Evolutionary conservation across 2,888 invertebrate genomes (phyloP).

Genomic region (Cheilosia grossa): DNA sequence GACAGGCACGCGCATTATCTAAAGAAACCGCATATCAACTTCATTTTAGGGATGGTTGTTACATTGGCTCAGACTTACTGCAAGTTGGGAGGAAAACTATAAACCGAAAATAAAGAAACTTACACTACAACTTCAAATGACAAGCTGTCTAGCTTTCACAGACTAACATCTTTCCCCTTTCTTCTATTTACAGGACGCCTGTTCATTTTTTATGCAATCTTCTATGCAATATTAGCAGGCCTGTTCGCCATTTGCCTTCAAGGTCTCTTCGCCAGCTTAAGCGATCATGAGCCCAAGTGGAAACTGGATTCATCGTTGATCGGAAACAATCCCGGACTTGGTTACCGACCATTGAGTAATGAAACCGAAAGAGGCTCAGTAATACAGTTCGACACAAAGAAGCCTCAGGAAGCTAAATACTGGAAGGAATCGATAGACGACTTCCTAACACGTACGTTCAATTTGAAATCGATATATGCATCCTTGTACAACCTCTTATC

Average conservation of each 20-base stretch:
- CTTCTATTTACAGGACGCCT: constrained; percentile 88
- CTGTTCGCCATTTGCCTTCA: constrained; percentile 95
- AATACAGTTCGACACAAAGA: constrained; percentile 85
- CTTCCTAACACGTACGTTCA: constrained; percentile 85
- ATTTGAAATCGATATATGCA: background rate
- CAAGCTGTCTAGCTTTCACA: background rate
- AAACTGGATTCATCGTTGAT: constrained; percentile 90
- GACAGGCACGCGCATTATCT: too few species aligned
- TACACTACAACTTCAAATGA: background rate
- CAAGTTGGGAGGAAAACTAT: background rate
- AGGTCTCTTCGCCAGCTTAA: constrained; percentile 89
- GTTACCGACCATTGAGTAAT: constrained; percentile 86
- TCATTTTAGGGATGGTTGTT: too few species aligned
- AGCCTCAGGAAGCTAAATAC: constrained; percentile 83
- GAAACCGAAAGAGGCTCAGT: constrained; percentile 86
- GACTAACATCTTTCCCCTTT: background rate
- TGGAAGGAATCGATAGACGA: constrained; percentile 85
- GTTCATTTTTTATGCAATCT: constrained; percentile 92
- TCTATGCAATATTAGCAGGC: constrained; percentile 92
- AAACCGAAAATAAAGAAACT: background rate
- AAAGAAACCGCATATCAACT: too few species aligned
- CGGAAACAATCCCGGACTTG: constrained; percentile 86
- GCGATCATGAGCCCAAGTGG: constrained; percentile 89
- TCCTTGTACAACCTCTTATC: background rate
- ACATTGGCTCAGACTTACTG: too few species aligned